Base-by-base conservation (phyloP, 2,797 vertebrate genomes). In the Brotula barbata region DNA sequence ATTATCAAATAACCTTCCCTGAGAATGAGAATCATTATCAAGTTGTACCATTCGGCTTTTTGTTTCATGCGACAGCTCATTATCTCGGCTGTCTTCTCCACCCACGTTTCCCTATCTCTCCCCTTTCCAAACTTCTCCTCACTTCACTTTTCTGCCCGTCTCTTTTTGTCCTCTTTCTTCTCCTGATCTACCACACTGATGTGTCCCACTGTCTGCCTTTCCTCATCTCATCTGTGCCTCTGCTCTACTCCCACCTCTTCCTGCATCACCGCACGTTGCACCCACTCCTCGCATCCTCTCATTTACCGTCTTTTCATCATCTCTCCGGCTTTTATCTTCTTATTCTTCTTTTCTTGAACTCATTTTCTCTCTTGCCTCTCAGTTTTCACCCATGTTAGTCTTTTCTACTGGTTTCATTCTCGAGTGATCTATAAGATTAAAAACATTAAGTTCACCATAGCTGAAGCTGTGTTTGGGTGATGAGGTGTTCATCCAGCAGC, bases 11-110 rank as follows among this genome's bases (percentile, higher is more conserved):
- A 69, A 73, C 47, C 61, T 70, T 73, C 58, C 20, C 34, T 3
- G 31, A 69, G 64, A 73, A 74, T 44, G 37, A 64, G 37, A 44
- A 67, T 82, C 64, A 74, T 83, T 84, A 75, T 55, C 46, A 77
- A 78, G 67, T 77, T 68, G 11, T 73, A 71, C 60, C 68, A 58
- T 75, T 77, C 43, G 36, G 50, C 80, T 72, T 82, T n/a, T 87
- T 87, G 82, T 85, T 58, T 73, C 25, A 57, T 46, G 17, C 76
- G 77, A 81, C 73, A 58, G 69, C 71, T 79, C 62, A 78, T 85
- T 82, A 80, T 79, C 56, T 70, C 43, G 6, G 12, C 40, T 31
- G 10, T 64, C 65, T 55, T 68, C 28, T 42, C 42, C 21, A 42
- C 23, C 12, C 31, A 16, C 40, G 10, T 45, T 41, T 45, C 45